Evolutionary conservation across 2,888 invertebrate species (phyloP).

Genomic region (Hipparchia semele): DNA sequence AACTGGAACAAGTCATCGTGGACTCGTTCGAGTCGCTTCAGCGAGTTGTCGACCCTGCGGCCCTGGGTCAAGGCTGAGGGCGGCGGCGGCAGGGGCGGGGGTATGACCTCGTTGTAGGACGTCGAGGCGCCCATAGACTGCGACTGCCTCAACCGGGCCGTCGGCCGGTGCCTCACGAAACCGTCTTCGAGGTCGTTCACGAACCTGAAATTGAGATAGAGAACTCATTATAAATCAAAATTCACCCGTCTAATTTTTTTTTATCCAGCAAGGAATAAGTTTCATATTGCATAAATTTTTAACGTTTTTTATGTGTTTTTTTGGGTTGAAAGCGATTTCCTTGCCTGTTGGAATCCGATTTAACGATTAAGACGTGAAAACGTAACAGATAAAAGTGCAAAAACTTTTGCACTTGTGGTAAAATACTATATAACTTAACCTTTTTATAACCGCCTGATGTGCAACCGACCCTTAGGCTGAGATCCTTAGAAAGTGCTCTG

Average conservation of each 20-base stretch:
- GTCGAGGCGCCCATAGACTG: slow-evolving; percentile 77
- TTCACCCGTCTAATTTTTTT: neutral
- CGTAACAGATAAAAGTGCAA: too few relatives aligned
- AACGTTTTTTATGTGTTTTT: too few relatives aligned
- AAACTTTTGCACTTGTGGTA: too few relatives aligned
- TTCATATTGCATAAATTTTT: too few relatives aligned
- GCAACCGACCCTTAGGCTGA: too few relatives aligned
- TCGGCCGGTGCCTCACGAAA: slow-evolving; percentile 80
- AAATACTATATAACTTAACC: too few relatives aligned
- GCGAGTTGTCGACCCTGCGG: slow-evolving; percentile 89
- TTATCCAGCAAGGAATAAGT: too few relatives aligned
- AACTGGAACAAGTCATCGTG: slow-evolving; percentile 96
- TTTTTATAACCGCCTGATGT: too few relatives aligned
- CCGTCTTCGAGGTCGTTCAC: slow-evolving; percentile 80
- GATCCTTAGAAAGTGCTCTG: too few relatives aligned
- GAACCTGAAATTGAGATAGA: slow-evolving; percentile 68
- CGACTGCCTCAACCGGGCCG: slow-evolving; percentile 82
- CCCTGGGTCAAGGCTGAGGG: slow-evolving; percentile 91
- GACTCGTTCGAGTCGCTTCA: slow-evolving; percentile 91
- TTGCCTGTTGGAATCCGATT: too few relatives aligned
- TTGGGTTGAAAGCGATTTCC: too few relatives aligned
- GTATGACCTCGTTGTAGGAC: slow-evolving; percentile 74
- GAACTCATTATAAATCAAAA: neutral
- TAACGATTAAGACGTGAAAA: too few relatives aligned
- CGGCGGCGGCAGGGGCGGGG: slow-evolving; percentile 80